Evolutionary conservation across 2,113 vertebrate species (phyloP).

Genomic region (Blennius ocellaris): DNA sequence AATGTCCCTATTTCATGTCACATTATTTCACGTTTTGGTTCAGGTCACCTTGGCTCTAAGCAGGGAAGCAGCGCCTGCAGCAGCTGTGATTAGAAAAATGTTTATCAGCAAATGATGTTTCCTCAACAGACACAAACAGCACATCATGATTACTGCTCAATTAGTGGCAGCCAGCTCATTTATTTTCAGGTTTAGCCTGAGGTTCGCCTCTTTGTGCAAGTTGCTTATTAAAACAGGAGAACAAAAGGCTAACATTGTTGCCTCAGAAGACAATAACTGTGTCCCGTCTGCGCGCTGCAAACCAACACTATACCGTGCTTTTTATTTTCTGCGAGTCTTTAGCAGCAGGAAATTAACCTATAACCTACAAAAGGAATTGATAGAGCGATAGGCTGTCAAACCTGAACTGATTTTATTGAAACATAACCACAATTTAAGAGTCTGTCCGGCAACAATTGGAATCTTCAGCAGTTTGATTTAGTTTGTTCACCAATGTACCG

Average conservation of each 20-base stretch:
- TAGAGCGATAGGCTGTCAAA: not conserved
- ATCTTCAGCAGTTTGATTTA: not conserved
- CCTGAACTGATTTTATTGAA: constrained; percentile 4
- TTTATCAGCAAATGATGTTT: constrained; percentile 82
- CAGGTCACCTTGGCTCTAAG: constrained; percentile 78
- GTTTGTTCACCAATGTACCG: not conserved
- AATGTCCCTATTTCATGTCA: constrained; percentile 79
- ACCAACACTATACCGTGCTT: constrained; percentile 16
- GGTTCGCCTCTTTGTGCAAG: constrained; percentile 52
- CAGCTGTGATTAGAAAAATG: constrained; percentile 81
- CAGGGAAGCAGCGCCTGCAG: constrained; percentile 74
- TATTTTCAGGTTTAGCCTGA: constrained; percentile 74
- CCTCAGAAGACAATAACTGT: constrained; percentile 25
- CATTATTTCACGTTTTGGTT: constrained; percentile 77
- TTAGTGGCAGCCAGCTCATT: constrained; percentile 84
- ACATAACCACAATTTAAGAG: constrained; percentile 1
- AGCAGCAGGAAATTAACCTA: not conserved
- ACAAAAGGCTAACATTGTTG: constrained; percentile 37
- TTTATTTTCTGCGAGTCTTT: constrained; percentile 13
- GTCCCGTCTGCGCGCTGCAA: not conserved
- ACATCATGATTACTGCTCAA: constrained; percentile 66
- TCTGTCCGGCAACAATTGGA: not conserved
- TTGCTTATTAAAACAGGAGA: constrained; percentile 69
- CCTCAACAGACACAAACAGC: constrained; percentile 75
- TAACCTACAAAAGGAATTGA: constrained; percentile 4